These are phyloP conservation scores for Acanthaster planci DNA, from an alignment of 35 echinoderm and acorn worm genomes.

Conservation along the genomic window DNA sequence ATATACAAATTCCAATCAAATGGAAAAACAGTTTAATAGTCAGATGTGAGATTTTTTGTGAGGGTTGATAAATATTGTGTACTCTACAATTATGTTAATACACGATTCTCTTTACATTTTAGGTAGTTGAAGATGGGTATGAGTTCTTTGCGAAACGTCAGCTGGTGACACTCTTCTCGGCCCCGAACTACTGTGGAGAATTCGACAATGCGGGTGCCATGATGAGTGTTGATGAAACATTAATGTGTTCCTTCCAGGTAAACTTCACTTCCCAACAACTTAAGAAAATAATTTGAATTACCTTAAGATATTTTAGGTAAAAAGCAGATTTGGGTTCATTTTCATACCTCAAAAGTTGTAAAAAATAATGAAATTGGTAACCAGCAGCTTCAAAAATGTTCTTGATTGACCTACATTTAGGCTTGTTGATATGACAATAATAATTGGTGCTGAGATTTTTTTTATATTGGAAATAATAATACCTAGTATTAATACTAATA, in stretches of 20 bases:
- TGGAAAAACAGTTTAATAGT: too few relatives aligned
- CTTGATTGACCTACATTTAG: neutral
- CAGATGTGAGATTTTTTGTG: too few relatives aligned
- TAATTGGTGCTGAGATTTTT: neutral
- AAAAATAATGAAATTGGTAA: neutral
- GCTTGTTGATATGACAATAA: neutral
- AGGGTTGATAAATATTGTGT: too few relatives aligned
- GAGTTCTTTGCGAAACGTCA: constrained; percentile 99
- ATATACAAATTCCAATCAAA: too few relatives aligned
- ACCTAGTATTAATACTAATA: neutral
- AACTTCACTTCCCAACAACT: neutral
- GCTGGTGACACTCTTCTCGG: constrained; percentile 90
- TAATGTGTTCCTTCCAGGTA: constrained; percentile 99
- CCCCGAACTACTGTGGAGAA: constrained; percentile 96
- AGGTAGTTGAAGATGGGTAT: constrained; percentile 99
- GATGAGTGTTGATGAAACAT: constrained; percentile 99
- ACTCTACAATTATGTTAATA: too few relatives aligned
- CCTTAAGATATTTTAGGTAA: neutral
- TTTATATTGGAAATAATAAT: neutral
- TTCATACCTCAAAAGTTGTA: neutral
- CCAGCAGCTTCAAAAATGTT: neutral
- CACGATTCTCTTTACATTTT: too few relatives aligned
- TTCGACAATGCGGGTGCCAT: constrained; percentile 99
- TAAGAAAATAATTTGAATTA: neutral
- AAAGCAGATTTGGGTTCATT: neutral